Base-by-base conservation (phyloP, 2,113 vertebrate species). In the Chamaetylas fuelleborni region DNA sequence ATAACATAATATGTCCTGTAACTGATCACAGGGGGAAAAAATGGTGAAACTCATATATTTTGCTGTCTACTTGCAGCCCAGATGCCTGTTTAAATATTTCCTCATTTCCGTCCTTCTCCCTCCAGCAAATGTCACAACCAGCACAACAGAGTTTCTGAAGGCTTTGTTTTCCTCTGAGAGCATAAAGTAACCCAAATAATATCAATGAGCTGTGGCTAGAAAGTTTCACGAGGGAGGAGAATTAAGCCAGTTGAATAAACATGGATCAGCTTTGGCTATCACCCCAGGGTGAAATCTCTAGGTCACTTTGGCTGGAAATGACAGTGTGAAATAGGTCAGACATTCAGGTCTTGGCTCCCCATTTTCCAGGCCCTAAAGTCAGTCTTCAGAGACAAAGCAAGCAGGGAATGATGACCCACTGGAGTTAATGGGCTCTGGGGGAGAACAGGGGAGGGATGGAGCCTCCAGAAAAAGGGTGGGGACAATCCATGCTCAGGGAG, bases 281-380 rank as follows among this genome's bases (percentile, higher is more conserved):
- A 80, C 82, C 76, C 82, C 88, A 34, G 91, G 94, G 76, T 88
- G 86, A 88, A 92, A 94, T 95, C 86, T 94, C 91, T 78, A 81
- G 82, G 80, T 92, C 86, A 86, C 51, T 86, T 70, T 17, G 60
- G 47, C 83, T 86, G 94, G 66, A 94, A 92, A 95, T 34, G 50
- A 66, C 1, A 5, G 9, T 19, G 42, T 38, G 71, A 93, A 95
- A 71, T 78, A 64, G 56, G 80, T 93, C 88, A 88, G 80, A 48
- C 29, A 48, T 19, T 51, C 47, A 70, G 51, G 28, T 42, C 67
- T 82, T 19, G 2, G 17, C 22, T 90, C 24, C 13, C 25, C 6
- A 14, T 81, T 90, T 83, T 38, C 67, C 50, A 53, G 40, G 31
- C 36, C 61, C 36, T 72, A 8, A 69, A 81, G 51, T 51, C 64